Evolutionary conservation across 2,888 invertebrate genomes (phyloP), one percentile per base, ranked within the genome.

Genomic region (Crioceris asparagi): DNA sequence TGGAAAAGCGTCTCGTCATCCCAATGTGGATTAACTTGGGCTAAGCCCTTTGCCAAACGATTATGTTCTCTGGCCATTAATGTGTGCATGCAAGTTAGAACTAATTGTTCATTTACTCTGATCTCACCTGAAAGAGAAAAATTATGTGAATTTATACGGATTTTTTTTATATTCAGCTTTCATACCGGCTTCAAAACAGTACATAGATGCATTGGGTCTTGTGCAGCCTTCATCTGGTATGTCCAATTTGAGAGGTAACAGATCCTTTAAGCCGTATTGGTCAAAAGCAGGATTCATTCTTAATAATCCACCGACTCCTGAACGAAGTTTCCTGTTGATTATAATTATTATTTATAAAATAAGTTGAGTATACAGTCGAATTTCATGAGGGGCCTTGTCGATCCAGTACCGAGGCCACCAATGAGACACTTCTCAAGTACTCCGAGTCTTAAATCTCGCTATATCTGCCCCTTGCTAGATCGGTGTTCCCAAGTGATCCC

Each of bases 221-320:
- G 88, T 88, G 63, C 91, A 92, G 21, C 91, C 91, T 68, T 91
- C 90, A 58, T 91, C 91, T 11, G 91, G 90, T 49, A 88, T 81
- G 55, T 90, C 87, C 34, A 88, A 68, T 61, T 91, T 91, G 33
- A 90, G 66, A 0, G 92, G 92, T 27, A 92, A 65, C 45, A 92
- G 67, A 57, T 91, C 91, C 59, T 87, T 90, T 1, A 92, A 69
- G 0, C 88, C 88, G 49, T 85, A 87, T 54, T 87, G 83, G 44
- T 79, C 73, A 65, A 91, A 90, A 1, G 83, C 85, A 10, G 88
- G 86, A 64, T 90, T 87, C 86, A 90, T 90, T 19, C 87, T 74
- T 52, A 91, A 59, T 11, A 83, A 66, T 34, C 91, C 91, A 7
- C 81, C 85, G 51, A 79, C 83, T 17, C 88, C 87, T 6, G 82